Conservation (phyloP, 2,888 invertebrate species). For the Eudasyphora cyanicolor region DNA sequence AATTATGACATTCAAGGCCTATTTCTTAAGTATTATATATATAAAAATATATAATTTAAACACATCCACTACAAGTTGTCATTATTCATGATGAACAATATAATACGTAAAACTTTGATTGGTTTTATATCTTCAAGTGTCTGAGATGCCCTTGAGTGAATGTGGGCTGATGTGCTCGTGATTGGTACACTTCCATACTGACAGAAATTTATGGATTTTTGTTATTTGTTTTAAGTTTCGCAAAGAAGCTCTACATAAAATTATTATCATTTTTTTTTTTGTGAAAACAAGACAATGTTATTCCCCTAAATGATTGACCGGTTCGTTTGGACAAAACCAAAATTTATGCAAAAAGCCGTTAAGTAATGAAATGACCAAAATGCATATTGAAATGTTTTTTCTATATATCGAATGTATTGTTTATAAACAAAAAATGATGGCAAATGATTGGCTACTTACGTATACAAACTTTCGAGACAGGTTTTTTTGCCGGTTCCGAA, state of each 20-base stretch:
- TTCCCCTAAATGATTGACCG: neutral
- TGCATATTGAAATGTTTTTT: conserved; percentile 10
- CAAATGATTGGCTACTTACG: neutral
- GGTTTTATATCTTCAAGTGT: neutral
- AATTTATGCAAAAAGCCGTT: conserved; percentile 22
- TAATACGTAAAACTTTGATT: neutral
- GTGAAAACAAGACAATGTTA: neutral
- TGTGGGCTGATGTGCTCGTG: no score
- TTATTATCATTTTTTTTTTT: neutral
- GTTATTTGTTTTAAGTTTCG: neutral
- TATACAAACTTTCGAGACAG: neutral
- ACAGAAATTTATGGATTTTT: neutral
- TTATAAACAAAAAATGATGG: conserved; percentile 12
- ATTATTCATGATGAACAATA: no score
- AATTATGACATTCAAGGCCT: no score
- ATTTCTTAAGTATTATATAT: no score
- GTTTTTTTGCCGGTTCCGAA: neutral
- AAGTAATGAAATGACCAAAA: neutral
- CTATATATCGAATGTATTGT: neutral
- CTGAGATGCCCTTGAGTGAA: neutral
- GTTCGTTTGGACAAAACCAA: neutral
- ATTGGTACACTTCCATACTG: neutral
- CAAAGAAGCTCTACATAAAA: neutral
- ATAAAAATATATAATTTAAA: no score
- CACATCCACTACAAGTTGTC: no score